Conservation (phyloP, 2,113 vertebrate genomes). For the Excalfactoria chinensis region DNA sequence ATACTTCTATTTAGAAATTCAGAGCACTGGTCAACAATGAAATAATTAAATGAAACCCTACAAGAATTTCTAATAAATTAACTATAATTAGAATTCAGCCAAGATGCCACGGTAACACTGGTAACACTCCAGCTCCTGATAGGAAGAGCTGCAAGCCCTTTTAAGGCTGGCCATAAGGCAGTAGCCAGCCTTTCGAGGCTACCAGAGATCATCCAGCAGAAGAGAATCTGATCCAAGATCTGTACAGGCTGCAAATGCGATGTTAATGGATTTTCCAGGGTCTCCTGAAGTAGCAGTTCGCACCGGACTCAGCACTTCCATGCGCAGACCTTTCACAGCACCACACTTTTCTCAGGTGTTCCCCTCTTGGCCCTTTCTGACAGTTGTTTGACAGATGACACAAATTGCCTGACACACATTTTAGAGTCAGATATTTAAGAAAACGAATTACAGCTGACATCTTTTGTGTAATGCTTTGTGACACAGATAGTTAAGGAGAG, state of each 20-base stretch:
- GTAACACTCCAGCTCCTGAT: background rate
- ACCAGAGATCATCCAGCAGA: background rate
- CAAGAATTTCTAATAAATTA: background rate
- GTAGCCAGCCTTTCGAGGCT: background rate
- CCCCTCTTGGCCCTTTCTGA: constrained; percentile 62
- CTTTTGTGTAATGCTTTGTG: constrained; percentile 59
- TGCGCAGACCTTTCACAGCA: background rate
- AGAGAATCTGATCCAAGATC: background rate
- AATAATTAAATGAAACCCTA: background rate
- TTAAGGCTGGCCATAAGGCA: background rate
- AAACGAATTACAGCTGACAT: constrained; percentile 55
- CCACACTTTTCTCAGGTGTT: constrained; percentile 57
- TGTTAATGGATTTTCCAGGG: background rate
- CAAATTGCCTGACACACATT: constrained; percentile 61
- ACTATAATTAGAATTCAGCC: background rate
- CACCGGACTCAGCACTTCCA: background rate
- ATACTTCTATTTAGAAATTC: background rate
- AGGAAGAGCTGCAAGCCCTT: background rate
- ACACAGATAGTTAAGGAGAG: constrained; percentile 54
- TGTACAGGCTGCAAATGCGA: background rate
- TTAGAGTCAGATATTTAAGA: constrained; percentile 67
- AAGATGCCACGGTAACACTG: background rate
- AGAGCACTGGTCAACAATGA: background rate
- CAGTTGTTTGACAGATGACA: constrained; percentile 63
- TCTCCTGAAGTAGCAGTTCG: background rate